Base-by-base conservation (phyloP, 2,888 invertebrate species). In the Eulithis prunata region DNA sequence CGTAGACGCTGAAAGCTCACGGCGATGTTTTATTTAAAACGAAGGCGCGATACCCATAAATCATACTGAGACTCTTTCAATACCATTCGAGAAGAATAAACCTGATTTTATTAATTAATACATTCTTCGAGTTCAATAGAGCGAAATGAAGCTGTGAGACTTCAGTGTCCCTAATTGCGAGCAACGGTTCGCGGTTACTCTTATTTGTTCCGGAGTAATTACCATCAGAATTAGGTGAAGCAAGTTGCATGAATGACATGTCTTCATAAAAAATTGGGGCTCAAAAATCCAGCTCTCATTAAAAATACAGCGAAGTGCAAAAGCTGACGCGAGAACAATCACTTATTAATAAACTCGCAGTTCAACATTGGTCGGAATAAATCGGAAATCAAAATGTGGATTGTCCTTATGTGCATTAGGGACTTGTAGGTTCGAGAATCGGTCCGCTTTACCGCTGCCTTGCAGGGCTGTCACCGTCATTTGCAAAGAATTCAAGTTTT, bases 21-120 rank as follows among this genome's bases (percentile, higher is more conserved):
- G 90, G 91, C 91, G 80, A 89, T 90, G 89, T 88, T 85, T 88
- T 87, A 90, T 91, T 90, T 89, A 89, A 88, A 85, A 82, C 76
- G 77, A 83, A 87, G 89, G 90, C 90, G 91, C 85, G 89, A 90
- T 81, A 71, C 69, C 72, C 78, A 82, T 92, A 90, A 89, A 93
- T 93, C 92, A 90, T 87, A 80, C 71, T 73, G 78, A 80, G 87
- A 64, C 51, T 52, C 88, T 86, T 80, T 87, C 84, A 86, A 78
- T 83, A 79, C 87, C 84, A 88, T 86, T 88, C 89, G 87, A 88
- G 90, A 83, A 81, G 81, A 88, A 87, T 85, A 85, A 86, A 85
- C 85, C 78, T 82, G 87, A 89, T 74, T 67, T 68, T 59, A 62
- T 69, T 62, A 67, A 67, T 67, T 63, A 67, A 67, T 68, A 53